These are phyloP conservation scores for Panulirus ornatus DNA, from an alignment of 1,140 invertebrate species.

Conservation along the genomic window DNA sequence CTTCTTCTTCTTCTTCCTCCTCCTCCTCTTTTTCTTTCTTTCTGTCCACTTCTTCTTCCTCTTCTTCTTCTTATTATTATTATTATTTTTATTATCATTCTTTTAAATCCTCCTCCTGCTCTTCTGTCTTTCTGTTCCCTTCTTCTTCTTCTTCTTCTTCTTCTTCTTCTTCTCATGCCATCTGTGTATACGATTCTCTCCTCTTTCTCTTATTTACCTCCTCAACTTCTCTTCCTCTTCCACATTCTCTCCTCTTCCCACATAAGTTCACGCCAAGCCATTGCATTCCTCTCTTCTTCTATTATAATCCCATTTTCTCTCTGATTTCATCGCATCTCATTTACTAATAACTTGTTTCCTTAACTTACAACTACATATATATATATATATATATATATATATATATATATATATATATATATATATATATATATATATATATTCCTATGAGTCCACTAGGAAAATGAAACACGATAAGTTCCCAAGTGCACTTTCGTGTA, in stretches of 20 bases:
- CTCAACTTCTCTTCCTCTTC: background rate
- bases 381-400: no score
- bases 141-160: background rate
- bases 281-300: no score
- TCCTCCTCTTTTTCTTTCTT: conserved; percentile 5
- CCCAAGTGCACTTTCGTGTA: no score
- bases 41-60: background rate
- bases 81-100: background rate
- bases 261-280: no score
- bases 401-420: no score
- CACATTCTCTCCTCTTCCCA: background rate
- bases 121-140: background rate
- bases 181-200: conserved; percentile 15
- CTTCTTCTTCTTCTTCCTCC: background rate
- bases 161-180: background rate
- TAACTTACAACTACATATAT: no score
- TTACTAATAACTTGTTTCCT: no score
- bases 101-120: background rate
- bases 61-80: background rate
- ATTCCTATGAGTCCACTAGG: no score
- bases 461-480: no score
- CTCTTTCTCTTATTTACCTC: conserved; percentile 1
- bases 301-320: no score
- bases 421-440: no score
- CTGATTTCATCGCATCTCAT: no score